Percentiles rank a stretch among this genome's conserved stretches.
Conservation (phyloP, 1,140 invertebrate species). For the Hyposmocoma kahamanoa region DNA sequence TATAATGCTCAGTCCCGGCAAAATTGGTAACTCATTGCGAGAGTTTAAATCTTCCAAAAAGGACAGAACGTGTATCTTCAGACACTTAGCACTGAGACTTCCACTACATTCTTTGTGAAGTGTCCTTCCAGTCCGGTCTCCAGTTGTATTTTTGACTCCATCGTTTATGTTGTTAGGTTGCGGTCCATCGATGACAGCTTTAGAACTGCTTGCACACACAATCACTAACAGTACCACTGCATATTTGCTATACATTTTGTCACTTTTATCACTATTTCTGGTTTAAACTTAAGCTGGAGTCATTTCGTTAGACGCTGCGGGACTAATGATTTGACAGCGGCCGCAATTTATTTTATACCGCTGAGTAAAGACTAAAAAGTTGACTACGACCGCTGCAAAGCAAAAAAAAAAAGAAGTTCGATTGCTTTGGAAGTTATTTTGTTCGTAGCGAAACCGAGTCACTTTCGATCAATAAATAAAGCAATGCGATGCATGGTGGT, state of each 20-base stretch:
- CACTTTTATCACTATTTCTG: conserved; percentile 23
- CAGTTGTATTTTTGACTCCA: conserved; percentile 27
- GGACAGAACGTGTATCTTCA: conserved; percentile 84
- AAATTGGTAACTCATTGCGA: conserved; percentile 47
- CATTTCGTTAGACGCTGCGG: conserved; percentile 33
- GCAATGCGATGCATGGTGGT: too few relatives aligned
- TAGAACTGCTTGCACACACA: conserved; percentile 17
- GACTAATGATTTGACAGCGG: conserved; percentile 38
- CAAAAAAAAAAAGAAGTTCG: conserved; percentile 36
- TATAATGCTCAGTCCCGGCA: conserved; percentile 82
- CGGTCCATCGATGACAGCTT: conserved; percentile 22
- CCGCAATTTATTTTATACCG: conserved; percentile 55
- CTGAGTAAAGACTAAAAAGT: conserved; percentile 37
- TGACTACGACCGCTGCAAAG: conserved; percentile 26
- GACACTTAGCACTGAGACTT: conserved; percentile 78
- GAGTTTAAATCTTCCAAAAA: conserved; percentile 80
- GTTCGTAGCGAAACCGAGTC: conserved; percentile 29
- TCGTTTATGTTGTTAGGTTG: conserved; percentile 21
- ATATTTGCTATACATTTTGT: conserved; percentile 45
- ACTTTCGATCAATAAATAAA: conserved; percentile 47
- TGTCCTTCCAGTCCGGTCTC: conserved; percentile 39
- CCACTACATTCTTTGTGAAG: conserved; percentile 56
- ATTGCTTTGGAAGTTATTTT: conserved; percentile 28
- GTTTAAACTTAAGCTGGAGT: conserved; percentile 6
- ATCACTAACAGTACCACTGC: conserved; percentile 25